A percentile compares a stretch with the other conserved stretches of the same genome.
Conservation (phyloP, 2,113 vertebrate species). For the Leptocoma aspasia region DNA sequence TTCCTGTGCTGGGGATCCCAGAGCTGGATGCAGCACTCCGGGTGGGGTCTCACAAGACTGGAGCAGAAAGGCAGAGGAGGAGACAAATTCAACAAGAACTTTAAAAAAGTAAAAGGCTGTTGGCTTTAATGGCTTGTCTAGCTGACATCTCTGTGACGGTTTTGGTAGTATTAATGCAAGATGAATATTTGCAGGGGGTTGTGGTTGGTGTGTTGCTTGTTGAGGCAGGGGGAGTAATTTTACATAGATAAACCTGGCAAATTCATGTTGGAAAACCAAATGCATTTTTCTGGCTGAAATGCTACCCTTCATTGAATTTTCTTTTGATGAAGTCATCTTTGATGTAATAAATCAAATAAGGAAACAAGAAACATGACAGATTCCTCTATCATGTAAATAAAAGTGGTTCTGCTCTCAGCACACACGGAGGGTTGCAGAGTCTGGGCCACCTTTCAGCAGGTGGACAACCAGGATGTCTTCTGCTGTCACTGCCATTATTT, state of each 20-base stretch:
- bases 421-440: fast-evolving
- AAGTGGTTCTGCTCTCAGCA: background rate
- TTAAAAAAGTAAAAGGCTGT: background rate
- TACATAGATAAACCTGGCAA: background rate
- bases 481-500: background rate
- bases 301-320: background rate
- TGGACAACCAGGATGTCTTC: background rate
- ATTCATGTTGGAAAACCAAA: background rate
- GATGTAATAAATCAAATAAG: background rate
- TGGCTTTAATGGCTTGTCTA: background rate
- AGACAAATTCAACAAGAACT: background rate
- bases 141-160: background rate
- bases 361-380: background rate
- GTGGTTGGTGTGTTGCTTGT: background rate
- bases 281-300: background rate
- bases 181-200: background rate
- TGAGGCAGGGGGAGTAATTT: background rate
- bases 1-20: background rate
- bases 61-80: background rate
- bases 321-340: background rate
- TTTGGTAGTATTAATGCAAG: background rate
- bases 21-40: background rate
- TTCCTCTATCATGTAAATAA: background rate
- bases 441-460: background rate
- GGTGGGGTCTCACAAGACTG: background rate